Conservation (phyloP, 2,113 vertebrate species). For the rat (Rattus norvegicus) region DNA sequence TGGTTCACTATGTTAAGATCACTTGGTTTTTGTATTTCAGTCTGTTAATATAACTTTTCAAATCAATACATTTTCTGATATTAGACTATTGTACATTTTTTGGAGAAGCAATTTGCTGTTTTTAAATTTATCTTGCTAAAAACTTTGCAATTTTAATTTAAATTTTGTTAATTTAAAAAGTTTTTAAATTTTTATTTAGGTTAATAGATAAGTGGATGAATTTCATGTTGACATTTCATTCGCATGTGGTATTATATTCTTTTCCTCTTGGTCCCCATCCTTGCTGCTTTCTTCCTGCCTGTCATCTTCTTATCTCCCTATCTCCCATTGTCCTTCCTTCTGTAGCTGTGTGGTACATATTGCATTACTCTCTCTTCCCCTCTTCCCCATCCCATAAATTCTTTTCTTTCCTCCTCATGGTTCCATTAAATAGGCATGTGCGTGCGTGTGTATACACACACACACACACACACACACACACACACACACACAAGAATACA, state of each 20-base stretch:
- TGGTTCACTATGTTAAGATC: neutral
- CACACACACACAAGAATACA: neutral
- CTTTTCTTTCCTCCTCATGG: neutral
- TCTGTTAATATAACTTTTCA: neutral
- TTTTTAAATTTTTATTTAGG: neutral
- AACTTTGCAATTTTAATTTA: neutral
- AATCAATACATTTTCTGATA: conserved; percentile 41
- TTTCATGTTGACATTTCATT: neutral
- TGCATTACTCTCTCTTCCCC: neutral
- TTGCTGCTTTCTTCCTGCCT: neutral
- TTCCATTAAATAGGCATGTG: neutral
- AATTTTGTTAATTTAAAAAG: neutral
- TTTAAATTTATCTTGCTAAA: neutral
- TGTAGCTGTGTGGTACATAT: neutral
- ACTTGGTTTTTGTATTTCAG: conserved; percentile 47
- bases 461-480: neutral
- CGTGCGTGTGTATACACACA: too few relatives aligned
- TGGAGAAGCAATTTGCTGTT: conserved; percentile 19
- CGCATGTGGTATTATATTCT: neutral
- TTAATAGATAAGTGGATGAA: neutral
- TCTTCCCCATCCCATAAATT: neutral
- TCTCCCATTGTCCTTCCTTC: neutral
- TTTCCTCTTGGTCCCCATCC: neutral
- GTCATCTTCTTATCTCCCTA: neutral
- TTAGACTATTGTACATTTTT: conserved; percentile 12